phyloP scores from a whole-genome alignment of 2,113 vertebrate genomes.

The Cromileptes altivelis region DNA sequence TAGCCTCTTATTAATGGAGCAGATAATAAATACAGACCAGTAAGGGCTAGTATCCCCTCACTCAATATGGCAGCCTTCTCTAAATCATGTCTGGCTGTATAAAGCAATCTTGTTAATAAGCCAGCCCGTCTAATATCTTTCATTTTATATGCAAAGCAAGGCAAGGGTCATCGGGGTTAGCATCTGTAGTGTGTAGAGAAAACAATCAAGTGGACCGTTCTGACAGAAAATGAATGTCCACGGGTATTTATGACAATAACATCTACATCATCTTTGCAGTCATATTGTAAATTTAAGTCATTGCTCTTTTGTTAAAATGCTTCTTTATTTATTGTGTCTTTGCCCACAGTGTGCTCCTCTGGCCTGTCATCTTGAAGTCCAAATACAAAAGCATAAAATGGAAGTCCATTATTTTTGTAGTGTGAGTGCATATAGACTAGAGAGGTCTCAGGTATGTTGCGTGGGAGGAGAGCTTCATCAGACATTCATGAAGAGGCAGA shows the following conservation, averaged over 20 bases:
- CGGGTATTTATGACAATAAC: conserved; percentile 32
- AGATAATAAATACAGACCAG: conserved; percentile 81
- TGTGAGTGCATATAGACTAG: conserved; percentile 33
- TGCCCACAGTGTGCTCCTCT: not conserved
- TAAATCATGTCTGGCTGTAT: conserved; percentile 79
- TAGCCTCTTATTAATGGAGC: conserved; percentile 79
- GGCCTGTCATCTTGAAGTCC: not conserved
- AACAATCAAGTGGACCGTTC: conserved; percentile 39
- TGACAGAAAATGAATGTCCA: conserved; percentile 45
- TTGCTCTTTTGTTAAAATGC: not conserved
- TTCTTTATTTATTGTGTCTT: conserved; percentile 28
- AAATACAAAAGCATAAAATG: conserved; percentile 6
- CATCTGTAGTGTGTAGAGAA: conserved; percentile 61
- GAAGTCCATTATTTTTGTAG: conserved; percentile 23
- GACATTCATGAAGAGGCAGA: conserved; percentile 84
- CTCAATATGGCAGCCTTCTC: conserved; percentile 77
- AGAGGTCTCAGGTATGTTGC: conserved; percentile 58
- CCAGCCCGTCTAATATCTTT: conserved; percentile 70
- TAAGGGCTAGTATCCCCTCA: conserved; percentile 76
- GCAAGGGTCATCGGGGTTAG: conserved; percentile 55
- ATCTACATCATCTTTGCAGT: conserved; percentile 3
- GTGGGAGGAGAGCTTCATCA: conserved; percentile 74
- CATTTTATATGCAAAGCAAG: conserved; percentile 76
- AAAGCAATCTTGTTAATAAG: conserved; percentile 81
- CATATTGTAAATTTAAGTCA: not conserved